phyloP scores from a whole-genome alignment of 2,888 invertebrate genomes.

The Thysanoteuthis rhombus region DNA sequence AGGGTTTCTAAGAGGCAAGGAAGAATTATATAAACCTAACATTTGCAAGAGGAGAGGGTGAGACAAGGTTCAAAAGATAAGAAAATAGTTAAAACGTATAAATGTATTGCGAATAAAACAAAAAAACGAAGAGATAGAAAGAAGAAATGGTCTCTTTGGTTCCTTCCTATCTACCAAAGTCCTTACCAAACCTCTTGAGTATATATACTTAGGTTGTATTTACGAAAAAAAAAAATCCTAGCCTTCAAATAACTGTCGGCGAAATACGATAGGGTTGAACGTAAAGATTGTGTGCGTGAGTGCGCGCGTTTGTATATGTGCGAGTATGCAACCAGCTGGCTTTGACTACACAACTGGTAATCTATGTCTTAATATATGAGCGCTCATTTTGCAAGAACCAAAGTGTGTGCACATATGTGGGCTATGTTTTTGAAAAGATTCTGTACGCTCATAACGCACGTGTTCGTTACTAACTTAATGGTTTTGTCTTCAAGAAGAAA shows the following conservation, averaged over 20 bases:
- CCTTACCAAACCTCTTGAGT: not conserved
- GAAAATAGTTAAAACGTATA: too few species aligned
- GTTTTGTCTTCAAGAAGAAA: not conserved
- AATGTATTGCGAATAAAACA: too few species aligned
- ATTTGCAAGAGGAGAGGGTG: too few species aligned
- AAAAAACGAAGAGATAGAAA: too few species aligned
- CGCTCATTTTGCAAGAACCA: not conserved
- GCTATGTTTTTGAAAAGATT: not conserved
- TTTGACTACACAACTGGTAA: not conserved
- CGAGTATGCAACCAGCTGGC: not conserved
- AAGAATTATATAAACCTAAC: not conserved
- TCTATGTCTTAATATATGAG: not conserved
- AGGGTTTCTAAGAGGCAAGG: slow-evolving; percentile 19
- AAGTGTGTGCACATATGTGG: not conserved
- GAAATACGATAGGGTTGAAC: not conserved
- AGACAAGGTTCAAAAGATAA: too few species aligned
- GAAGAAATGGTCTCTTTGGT: too few species aligned
- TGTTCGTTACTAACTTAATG: not conserved
- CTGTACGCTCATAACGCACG: not conserved
- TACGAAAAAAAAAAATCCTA: not conserved
- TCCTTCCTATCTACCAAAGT: too few species aligned
- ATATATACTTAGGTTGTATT: not conserved
- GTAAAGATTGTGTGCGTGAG: not conserved
- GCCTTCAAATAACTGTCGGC: not conserved
- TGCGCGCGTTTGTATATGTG: too few species aligned